A percentile compares a stretch with the other conserved stretches of the same genome.
Evolutionary conservation across 2,113 vertebrate genomes (phyloP).

Genomic region (Echinops telfairi): DNA sequence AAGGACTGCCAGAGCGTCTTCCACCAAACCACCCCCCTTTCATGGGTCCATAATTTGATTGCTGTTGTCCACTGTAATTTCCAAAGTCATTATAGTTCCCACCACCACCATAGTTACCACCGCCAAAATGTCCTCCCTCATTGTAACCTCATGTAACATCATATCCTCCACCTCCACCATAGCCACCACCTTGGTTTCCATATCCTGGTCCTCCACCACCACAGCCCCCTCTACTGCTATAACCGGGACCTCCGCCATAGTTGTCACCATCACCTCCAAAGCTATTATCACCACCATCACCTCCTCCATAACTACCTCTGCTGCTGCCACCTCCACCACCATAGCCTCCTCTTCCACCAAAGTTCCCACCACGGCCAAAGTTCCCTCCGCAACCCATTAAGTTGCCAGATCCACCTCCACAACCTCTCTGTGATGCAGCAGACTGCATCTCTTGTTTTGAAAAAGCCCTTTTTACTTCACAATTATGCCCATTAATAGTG

Average conservation of each 20-base stretch:
- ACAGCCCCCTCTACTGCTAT: constrained; percentile 93
- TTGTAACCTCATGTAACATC: constrained; percentile 90
- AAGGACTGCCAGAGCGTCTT: too few relatives aligned
- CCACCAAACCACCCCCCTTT: constrained; percentile 87
- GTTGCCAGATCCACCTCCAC: constrained; percentile 92
- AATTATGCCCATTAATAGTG: too few relatives aligned
- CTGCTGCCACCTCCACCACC: constrained; percentile 85
- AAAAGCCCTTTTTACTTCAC: too few relatives aligned
- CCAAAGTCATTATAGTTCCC: constrained; percentile 99
- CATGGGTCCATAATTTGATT: constrained; percentile 94
- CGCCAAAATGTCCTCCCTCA: constrained; percentile 94
- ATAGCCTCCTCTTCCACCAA: constrained; percentile 90
- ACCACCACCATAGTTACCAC: constrained; percentile 93
- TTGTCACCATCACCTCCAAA: constrained; percentile 95
- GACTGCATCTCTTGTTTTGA: too few relatives aligned
- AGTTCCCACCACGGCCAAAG: constrained; percentile 91
- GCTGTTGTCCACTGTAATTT: constrained; percentile 95
- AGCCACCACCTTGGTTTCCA: constrained; percentile 93
- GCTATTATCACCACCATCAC: constrained; percentile 93
- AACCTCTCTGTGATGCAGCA: constrained; percentile 96
- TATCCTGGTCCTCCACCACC: constrained; percentile 92
- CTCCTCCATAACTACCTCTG: constrained; percentile 92
- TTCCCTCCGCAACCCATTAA: constrained; percentile 91
- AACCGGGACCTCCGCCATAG: constrained; percentile 95
- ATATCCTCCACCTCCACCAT: constrained; percentile 91